A percentile compares a stretch with the other conserved stretches of the same genome.
Conservation (phyloP, 2,797 vertebrate species). For the Sebastes minor region DNA sequence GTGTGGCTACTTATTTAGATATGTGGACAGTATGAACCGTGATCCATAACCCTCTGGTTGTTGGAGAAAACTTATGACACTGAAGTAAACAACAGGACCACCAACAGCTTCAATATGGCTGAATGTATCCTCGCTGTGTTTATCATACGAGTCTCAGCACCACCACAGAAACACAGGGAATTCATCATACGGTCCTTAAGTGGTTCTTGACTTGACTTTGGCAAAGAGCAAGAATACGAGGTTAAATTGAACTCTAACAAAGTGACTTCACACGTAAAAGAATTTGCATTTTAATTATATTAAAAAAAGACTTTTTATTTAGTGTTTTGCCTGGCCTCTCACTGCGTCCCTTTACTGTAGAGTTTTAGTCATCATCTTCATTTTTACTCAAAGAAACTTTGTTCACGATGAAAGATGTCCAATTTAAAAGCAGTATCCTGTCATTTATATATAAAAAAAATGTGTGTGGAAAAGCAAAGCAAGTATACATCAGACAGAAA, state of each 20-base stretch:
- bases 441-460: background rate
- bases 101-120: conserved; percentile 58
- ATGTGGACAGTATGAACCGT: conserved; percentile 1
- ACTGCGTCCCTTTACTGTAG: background rate
- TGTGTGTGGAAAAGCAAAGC: background rate
- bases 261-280: conserved; percentile 10
- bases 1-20: conserved; percentile 37
- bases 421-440: background rate
- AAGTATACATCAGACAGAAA: background rate
- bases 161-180: conserved; percentile 51
- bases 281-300: background rate
- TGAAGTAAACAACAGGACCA: conserved; percentile 68
- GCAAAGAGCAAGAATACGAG: conserved; percentile 16
- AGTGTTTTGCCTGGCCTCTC: background rate
- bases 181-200: conserved; percentile 63
- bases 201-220: conserved; percentile 54
- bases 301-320: background rate
- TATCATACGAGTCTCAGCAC: conserved; percentile 53
- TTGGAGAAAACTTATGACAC: conserved; percentile 27
- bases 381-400: background rate
- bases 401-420: background rate
- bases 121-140: conserved; percentile 62
- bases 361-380: background rate
- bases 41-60: conserved; percentile 26
- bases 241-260: conserved; percentile 34